Base-by-base conservation (phyloP, 2,888 invertebrate species). In the Pachydiplax longipennis region DNA sequence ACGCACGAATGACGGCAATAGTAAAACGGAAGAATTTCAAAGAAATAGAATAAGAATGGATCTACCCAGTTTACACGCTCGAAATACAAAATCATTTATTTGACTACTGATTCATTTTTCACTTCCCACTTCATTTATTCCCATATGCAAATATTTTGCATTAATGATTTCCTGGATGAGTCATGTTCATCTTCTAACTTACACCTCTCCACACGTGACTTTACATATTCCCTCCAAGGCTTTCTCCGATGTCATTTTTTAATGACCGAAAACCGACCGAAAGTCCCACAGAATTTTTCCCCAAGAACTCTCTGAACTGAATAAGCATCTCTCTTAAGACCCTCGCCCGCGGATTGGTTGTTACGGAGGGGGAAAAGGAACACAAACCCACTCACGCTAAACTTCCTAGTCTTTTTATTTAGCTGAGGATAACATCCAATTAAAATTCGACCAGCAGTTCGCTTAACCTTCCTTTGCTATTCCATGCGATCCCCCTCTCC, bases 251-350 rank as follows among this genome's bases (percentile, higher is more conserved):
- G 61, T 65, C 87, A 87, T 87, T 87, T 87, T 65, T 87, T 87
- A 87, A 87, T 87, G 87, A 87, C 87, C 87, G 35, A 87, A 87
- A 87, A 87, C 87, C 65, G 61, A 37, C 87, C 61, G 87, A 61
- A 31, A 83, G 35, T 87, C 87, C 61, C 37, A 18, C 22, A 53
- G 61, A 87, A 31, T 87, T 58, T 83, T 87, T 65, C n/a, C 37
- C 22, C 87, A 22, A 40, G 87, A 87, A 61, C 87, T 40, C 87
- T 37, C 87, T n/a, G 61, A n/a, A 61, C 87, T 87, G 87, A 87
- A 87, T 87, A 87, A 87, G 87, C n/a, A 87, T 87, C 87, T 87
- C 31, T 61, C 61, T 65, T 61, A 87, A 87, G 87, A 87, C 87
- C 87, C 31, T 31, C 13, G 25, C 3, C 12, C 73, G 10, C 25